Conservation (phyloP, 1,140 invertebrate genomes). For the Tetragnatha versicolor region DNA sequence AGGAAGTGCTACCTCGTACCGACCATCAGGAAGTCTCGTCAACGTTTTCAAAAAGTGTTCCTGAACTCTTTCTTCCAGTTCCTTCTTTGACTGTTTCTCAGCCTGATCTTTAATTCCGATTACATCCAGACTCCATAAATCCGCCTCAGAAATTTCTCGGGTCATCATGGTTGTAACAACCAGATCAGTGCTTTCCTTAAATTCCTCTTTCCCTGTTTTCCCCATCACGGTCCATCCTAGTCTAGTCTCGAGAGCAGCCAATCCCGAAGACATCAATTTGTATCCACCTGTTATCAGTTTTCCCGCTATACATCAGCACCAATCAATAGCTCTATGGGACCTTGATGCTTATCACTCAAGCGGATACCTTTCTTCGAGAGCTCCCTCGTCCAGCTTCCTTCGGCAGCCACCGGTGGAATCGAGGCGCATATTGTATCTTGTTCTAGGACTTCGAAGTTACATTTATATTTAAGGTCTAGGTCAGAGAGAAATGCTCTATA, state of each 20-base stretch:
- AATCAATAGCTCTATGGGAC: background rate
- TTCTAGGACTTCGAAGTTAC: background rate
- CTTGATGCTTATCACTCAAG: slow-evolving; percentile 24
- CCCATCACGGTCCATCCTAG: background rate
- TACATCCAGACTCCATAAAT: background rate
- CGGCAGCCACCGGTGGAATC: background rate
- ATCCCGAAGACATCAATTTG: background rate
- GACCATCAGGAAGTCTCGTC: background rate
- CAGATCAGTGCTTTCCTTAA: background rate
- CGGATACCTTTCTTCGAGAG: too few relatives aligned
- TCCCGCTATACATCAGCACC: background rate
- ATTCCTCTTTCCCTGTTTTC: background rate
- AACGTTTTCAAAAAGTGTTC: background rate
- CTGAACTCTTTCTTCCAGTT: background rate
- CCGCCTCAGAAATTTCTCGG: background rate
- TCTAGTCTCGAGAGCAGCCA: background rate
- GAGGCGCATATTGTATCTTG: background rate
- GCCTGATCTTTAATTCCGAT: background rate
- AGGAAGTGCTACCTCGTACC: background rate
- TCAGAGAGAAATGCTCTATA: background rate
- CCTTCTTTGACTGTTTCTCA: background rate
- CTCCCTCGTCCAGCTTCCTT: too few relatives aligned
- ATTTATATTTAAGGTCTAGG: background rate
- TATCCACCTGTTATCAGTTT: background rate
- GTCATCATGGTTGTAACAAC: background rate